These are phyloP conservation scores for Pipra filicauda DNA, from an alignment of 2,113 vertebrate species.

Conservation along the genomic window DNA sequence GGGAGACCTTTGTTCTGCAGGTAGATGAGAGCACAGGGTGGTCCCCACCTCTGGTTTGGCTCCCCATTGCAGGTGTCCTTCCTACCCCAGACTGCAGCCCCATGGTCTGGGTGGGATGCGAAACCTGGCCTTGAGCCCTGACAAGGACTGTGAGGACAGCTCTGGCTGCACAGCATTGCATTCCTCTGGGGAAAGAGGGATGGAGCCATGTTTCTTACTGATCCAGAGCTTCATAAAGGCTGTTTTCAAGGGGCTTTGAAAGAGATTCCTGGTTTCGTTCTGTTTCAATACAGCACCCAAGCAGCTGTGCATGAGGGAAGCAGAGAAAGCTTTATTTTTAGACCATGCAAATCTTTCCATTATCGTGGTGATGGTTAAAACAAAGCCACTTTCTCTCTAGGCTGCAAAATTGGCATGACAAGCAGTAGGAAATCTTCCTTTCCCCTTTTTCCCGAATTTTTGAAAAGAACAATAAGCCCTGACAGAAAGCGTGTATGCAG, in stretches of 20 bases:
- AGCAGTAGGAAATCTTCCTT: background rate
- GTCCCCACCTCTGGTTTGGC: background rate
- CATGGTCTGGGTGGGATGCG: background rate
- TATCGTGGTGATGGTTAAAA: background rate
- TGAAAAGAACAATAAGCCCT: background rate
- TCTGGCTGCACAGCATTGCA: background rate
- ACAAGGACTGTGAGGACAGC: background rate
- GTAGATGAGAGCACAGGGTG: background rate
- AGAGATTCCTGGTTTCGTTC: rapidly evolving
- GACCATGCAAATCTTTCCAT: background rate
- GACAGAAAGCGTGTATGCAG: background rate
- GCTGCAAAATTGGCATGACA: background rate
- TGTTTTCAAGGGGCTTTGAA: background rate
- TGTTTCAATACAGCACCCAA: background rate
- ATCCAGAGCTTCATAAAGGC: background rate
- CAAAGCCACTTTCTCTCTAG: background rate
- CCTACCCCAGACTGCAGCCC: background rate
- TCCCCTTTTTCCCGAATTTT: background rate
- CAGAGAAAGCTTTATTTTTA: background rate
- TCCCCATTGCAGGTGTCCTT: background rate
- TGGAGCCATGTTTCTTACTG: background rate
- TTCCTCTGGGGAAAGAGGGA: background rate
- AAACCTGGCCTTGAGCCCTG: background rate
- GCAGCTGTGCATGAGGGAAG: background rate
- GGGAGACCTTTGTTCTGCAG: background rate